phyloP scores from a whole-genome alignment of 2,113 vertebrate genomes.

The Solenodon paradoxus region DNA sequence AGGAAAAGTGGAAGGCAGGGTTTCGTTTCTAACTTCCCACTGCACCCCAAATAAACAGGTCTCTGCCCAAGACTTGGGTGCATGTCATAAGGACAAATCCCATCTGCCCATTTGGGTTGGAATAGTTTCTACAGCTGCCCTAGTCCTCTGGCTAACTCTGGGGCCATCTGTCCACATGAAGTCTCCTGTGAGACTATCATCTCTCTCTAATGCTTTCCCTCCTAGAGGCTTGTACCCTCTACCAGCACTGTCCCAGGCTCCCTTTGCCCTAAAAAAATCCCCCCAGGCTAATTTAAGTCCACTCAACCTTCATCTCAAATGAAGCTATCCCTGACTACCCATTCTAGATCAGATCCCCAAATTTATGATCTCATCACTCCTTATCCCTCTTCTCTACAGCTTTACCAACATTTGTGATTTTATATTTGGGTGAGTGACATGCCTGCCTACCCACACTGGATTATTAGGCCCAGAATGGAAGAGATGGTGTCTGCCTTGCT shows the following conservation, averaged over 20 bases:
- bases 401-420: not conserved
- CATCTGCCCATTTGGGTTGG: not conserved
- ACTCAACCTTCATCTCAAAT: not conserved
- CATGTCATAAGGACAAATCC: not conserved
- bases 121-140: not conserved
- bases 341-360: not conserved
- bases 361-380: not conserved
- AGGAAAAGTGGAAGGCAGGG: not conserved
- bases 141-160: not conserved
- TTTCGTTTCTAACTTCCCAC: not conserved
- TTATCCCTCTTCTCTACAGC: not conserved
- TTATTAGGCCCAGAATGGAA: not conserved
- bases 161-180: not conserved
- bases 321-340: not conserved
- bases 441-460: not conserved
- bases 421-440: not conserved
- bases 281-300: not conserved
- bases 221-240: not conserved
- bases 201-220: not conserved
- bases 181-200: not conserved
- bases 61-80: not conserved
- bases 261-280: not conserved
- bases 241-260: not conserved
- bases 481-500: not conserved
- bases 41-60: not conserved